Conservation (phyloP, 2,113 vertebrate species). For the Bubalus kerabau region DNA sequence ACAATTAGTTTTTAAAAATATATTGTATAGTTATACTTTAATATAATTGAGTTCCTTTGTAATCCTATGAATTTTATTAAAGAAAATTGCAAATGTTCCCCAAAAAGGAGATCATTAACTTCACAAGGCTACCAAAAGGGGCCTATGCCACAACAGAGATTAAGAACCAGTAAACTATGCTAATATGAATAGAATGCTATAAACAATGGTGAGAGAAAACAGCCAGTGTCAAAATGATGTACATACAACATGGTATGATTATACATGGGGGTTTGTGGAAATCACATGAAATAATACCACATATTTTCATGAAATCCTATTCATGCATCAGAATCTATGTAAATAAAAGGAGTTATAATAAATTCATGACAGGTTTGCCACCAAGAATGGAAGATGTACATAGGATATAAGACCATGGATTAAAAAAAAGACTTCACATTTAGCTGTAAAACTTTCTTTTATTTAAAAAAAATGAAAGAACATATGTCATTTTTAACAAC, state of each 20-base stretch:
- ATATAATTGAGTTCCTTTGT: neutral
- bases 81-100: neutral
- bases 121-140: neutral
- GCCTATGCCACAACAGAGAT: neutral
- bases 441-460: neutral
- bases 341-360: neutral
- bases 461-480: neutral
- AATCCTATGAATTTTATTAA: neutral
- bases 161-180: neutral
- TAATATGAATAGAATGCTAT: neutral
- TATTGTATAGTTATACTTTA: neutral
- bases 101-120: neutral
- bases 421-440: neutral
- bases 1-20: neutral
- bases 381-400: neutral
- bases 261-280: neutral
- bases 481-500: neutral
- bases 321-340: neutral
- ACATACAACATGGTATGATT: neutral
- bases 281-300: neutral
- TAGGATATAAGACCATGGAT: neutral
- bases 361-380: neutral
- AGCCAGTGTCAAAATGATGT: neutral
- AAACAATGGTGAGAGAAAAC: neutral
- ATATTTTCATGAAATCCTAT: slow-evolving; percentile 31